Evolutionary conservation across 2,888 invertebrate genomes (phyloP).

Genomic region (Tuberolachnus salignus): DNA sequence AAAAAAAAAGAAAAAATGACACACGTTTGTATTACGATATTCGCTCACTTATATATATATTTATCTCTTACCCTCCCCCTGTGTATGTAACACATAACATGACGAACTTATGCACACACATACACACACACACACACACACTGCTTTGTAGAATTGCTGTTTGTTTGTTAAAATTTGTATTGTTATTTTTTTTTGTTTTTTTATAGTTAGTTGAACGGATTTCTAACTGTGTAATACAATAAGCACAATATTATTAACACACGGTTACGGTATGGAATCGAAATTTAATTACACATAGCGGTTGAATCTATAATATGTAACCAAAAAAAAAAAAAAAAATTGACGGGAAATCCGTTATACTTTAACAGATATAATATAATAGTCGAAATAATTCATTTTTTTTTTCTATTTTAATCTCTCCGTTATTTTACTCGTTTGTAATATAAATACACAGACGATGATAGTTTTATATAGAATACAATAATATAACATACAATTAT

Average conservation of each 20-base stretch:
- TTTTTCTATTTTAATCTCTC: not conserved
- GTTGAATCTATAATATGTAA: conserved; percentile 38
- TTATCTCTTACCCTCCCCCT: too few species aligned
- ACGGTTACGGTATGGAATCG: conserved; percentile 5
- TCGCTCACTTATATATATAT: too few species aligned
- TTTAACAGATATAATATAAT: too few species aligned
- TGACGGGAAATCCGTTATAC: too few species aligned
- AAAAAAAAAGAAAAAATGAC: too few species aligned
- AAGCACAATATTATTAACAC: conserved; percentile 16
- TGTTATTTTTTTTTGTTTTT: conserved; percentile 38
- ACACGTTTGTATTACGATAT: too few species aligned
- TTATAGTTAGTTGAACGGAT: conserved; percentile 25
- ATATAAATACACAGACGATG: too few species aligned
- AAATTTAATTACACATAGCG: not conserved
- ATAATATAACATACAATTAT: not conserved
- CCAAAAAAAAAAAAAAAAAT: not conserved
- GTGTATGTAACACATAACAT: too few species aligned
- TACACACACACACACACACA: not conserved
- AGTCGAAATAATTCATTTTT: not conserved
- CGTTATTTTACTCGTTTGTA: too few species aligned
- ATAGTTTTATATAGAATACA: not conserved
- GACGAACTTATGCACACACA: not conserved
- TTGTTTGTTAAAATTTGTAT: conserved; percentile 29
- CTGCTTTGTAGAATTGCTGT: conserved; percentile 17
- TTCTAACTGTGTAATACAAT: conserved; percentile 43